A percentile compares a stretch with the other conserved stretches of the same genome.
These are phyloP conservation scores for Xyrauchen texanus DNA, from an alignment of 2,113 vertebrate species.

Conservation along the genomic window DNA sequence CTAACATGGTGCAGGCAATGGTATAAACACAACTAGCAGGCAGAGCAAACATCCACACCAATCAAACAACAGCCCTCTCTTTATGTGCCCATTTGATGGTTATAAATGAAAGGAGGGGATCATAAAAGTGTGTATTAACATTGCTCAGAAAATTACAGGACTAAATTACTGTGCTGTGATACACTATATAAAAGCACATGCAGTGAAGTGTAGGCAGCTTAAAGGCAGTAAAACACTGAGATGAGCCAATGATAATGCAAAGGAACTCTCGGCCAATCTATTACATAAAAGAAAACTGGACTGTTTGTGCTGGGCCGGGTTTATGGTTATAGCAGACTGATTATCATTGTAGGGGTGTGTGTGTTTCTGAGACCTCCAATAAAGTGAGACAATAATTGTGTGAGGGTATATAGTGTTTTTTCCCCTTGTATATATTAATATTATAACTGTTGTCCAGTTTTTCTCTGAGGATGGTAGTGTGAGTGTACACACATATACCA, in stretches of 20 bases:
- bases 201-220: background rate
- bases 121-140: background rate
- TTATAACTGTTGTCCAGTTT: constrained; percentile 1
- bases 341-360: constrained; percentile 13
- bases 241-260: constrained; percentile 31
- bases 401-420: background rate
- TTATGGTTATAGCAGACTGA: constrained; percentile 14
- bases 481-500: too few relatives aligned
- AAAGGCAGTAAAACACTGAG: constrained; percentile 7
- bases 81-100: background rate
- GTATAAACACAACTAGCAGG: background rate
- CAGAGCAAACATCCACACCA: background rate
- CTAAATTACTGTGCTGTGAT: background rate
- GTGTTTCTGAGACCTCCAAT: background rate
- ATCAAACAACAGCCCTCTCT: too few relatives aligned
- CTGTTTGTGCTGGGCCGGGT: constrained; percentile 5
- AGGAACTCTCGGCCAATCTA: constrained; percentile 3
- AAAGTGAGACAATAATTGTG: background rate
- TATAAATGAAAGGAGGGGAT: background rate
- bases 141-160: constrained; percentile 16
- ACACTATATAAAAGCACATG: constrained; percentile 19
- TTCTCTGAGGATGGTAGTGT: too few relatives aligned
- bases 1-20: background rate
- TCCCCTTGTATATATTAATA: background rate
- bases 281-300: constrained; percentile 10